Evolutionary conservation across 2,113 vertebrate genomes (phyloP).

Genomic region (Xiphorhynchus elegans): DNA sequence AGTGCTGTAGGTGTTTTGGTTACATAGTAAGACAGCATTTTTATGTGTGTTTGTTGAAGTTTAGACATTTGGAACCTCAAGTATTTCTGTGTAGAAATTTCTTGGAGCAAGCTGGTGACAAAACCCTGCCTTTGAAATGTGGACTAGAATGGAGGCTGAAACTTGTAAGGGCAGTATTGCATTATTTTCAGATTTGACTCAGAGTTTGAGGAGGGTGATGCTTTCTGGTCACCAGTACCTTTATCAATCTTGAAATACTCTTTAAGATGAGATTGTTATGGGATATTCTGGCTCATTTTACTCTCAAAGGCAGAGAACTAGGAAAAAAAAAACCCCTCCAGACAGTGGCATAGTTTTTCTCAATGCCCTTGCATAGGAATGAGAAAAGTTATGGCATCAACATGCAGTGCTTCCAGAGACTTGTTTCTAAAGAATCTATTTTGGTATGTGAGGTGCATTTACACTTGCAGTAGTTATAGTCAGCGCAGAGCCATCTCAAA

Average conservation of each 20-base stretch:
- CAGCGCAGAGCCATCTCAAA: background rate
- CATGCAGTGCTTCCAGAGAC: background rate
- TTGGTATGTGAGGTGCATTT: background rate
- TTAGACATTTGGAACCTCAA: background rate
- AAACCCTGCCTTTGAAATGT: background rate
- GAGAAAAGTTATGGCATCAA: background rate
- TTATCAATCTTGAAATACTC: background rate
- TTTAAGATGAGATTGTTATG: background rate
- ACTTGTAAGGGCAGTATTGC: background rate
- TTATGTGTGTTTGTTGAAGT: background rate
- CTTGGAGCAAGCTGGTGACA: background rate
- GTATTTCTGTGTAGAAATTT: background rate
- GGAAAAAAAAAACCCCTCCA: rapidly evolving
- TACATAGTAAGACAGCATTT: background rate
- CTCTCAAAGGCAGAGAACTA: background rate
- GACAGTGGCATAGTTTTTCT: background rate
- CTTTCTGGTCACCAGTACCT: background rate
- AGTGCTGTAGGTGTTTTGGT: background rate
- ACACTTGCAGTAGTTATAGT: background rate
- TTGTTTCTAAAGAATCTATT: background rate
- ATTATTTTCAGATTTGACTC: background rate
- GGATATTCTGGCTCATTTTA: background rate
- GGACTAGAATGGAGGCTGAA: background rate
- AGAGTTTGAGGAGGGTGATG: background rate
- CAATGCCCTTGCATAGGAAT: background rate